Evolutionary conservation across 2,888 invertebrate genomes (phyloP).

Genomic region (Allolobophora icterica): DNA sequence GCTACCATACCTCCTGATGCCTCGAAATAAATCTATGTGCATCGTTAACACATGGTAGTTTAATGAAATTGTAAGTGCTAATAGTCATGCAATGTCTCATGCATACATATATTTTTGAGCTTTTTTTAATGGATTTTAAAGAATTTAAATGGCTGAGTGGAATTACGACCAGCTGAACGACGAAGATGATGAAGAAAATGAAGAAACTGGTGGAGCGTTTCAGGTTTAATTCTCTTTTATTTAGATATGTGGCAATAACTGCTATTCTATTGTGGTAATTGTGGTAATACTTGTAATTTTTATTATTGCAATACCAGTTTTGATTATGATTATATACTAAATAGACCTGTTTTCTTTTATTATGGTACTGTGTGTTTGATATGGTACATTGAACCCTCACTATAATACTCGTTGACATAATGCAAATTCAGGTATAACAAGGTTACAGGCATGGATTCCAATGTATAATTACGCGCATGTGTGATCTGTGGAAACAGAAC

Average conservation of each 20-base stretch:
- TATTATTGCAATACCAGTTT: no score
- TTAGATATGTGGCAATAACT: neutral
- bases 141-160: conserved; percentile 57
- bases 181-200: conserved; percentile 59
- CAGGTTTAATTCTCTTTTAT: conserved; percentile 27
- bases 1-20: no score
- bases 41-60: no score
- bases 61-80: no score
- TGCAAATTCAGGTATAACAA: no score
- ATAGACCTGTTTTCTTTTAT: neutral
- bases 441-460: no score
- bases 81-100: no score
- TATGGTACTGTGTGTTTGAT: neutral
- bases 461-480: no score
- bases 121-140: neutral
- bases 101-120: neutral
- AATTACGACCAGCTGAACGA: conserved; percentile 57
- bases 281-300: neutral
- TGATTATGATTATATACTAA: neutral
- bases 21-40: no score
- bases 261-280: neutral
- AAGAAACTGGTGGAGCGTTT: conserved; percentile 49
- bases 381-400: no score
- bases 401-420: no score
- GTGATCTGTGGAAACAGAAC: no score